A percentile compares a stretch with the other conserved stretches of the same genome.
Evolutionary conservation across 92 coral and sea anemone species (phyloP).

Genomic region (Porites divaricata): DNA sequence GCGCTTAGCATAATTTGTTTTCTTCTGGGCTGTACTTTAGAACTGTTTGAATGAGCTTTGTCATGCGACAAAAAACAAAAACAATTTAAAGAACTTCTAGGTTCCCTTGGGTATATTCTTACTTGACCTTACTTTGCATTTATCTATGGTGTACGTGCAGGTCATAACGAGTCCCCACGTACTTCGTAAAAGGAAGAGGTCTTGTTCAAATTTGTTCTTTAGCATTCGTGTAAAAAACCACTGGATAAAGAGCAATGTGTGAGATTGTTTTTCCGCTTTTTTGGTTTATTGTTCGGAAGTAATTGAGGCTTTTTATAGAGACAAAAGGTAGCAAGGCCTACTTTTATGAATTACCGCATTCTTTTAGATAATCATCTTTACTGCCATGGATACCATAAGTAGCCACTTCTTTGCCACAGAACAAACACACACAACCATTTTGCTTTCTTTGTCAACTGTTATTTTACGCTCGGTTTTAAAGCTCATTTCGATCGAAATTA

Average conservation of each 20-base stretch:
- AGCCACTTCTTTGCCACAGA: background rate
- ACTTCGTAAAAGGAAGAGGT: background rate
- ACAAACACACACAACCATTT: background rate
- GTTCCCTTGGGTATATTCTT: background rate
- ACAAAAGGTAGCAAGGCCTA: background rate
- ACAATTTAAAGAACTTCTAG: background rate
- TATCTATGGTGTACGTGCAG: too few species aligned
- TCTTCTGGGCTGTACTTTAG: background rate
- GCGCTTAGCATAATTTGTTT: too few species aligned
- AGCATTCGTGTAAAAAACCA: background rate
- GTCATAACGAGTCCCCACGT: too few species aligned
- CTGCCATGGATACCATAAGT: constrained; percentile 7
- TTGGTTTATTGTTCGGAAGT: background rate
- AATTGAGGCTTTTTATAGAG: too few species aligned
- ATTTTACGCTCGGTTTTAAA: background rate
- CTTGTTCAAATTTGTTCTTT: too few species aligned
- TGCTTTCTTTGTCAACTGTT: background rate
- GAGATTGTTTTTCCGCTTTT: constrained; percentile 39
- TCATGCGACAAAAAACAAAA: background rate
- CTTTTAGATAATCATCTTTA: background rate
- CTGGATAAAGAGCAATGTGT: background rate
- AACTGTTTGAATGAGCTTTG: background rate
- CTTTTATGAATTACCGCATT: constrained; percentile 10
- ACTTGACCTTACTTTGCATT: background rate
- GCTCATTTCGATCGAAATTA: background rate